A percentile compares a stretch with the other conserved stretches of the same genome.
Conservation (phyloP, 2,797 vertebrate genomes). For the Ispidina picta region DNA sequence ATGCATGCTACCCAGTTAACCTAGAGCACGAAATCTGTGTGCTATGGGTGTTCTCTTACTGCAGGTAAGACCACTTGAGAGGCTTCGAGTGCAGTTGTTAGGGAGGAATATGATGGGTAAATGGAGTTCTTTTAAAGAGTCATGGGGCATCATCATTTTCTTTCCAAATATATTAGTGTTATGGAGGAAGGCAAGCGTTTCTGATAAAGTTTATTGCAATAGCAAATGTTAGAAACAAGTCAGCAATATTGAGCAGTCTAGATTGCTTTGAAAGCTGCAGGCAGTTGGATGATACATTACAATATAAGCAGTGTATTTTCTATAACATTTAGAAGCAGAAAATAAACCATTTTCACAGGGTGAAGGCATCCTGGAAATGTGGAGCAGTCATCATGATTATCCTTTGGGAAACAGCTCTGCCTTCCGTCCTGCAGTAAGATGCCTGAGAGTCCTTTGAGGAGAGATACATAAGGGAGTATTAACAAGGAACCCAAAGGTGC, state of each 20-base stretch:
- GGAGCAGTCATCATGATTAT: not conserved
- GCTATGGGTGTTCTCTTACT: not conserved
- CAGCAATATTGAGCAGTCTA: not conserved
- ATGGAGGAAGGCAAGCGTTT: not conserved
- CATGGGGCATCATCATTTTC: not conserved
- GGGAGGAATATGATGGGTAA: not conserved
- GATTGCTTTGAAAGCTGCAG: not conserved
- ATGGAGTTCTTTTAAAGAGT: not conserved
- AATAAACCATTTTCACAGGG: not conserved
- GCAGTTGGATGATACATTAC: not conserved
- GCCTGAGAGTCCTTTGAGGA: not conserved
- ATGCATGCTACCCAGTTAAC: not conserved
- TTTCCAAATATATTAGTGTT: not conserved
- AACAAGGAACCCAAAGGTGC: not conserved
- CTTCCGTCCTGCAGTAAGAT: accelerated
- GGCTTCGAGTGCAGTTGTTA: not conserved
- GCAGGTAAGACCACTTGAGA: not conserved
- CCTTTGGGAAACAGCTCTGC: not conserved
- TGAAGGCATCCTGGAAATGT: not conserved
- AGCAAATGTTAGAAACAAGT: not conserved
- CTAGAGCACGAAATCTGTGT: not conserved
- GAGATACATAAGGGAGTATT: not conserved
- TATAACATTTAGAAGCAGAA: not conserved
- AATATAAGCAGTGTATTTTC: not conserved
- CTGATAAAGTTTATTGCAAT: not conserved